Evolutionary conservation across 2,888 invertebrate species (phyloP), one percentile per base, ranked within the genome.

Genomic region (Xiphydria camelus): DNA sequence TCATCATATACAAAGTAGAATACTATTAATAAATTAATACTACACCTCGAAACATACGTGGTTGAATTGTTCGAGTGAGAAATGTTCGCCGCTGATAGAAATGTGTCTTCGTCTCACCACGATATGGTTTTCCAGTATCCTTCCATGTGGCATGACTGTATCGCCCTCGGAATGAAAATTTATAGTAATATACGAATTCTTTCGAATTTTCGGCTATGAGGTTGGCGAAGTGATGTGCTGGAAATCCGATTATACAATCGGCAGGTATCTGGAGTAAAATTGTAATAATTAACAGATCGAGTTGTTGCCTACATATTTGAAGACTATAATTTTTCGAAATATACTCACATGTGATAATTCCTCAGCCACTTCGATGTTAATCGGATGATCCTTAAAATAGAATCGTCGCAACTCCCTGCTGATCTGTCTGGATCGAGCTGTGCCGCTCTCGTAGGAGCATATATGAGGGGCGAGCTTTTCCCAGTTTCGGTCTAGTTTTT

Each of bases 381-480:
- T 4, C 18, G 12, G 3, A 7, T 9, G 25, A 18, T 19, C 15
- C 36, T 29, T 31, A 12, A n/a, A n/a, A 32, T 37, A 21, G 20
- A 39, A 34, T 25, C 37, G 34, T 41, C 9, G 6, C 17, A 17
- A 38, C 15, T 77, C 77, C 21, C 70, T 70, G 26, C 80, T 82
- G 1, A 83, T 80, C 3, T 76, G 66, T 12, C 70, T 70, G 0
- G 83, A 78, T 45, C 79, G 77, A 1, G 80, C 65, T 7, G 78
- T 79, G 3, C 79, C 76, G 4, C 81, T 79, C 52, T 88, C 82
- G 47, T 82, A 82, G 2, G 79, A 53, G 59, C 87, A 87, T 2
- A 82, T 79, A 18, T 87, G 82, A 0, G 88, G 88, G 0, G 87
- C 86, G 10, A 83, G 53, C 23, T 73, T 72, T 3, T 83, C 78